Evolutionary conservation across 2,888 invertebrate species (phyloP).

Genomic region (Cephonodes hylas): DNA sequence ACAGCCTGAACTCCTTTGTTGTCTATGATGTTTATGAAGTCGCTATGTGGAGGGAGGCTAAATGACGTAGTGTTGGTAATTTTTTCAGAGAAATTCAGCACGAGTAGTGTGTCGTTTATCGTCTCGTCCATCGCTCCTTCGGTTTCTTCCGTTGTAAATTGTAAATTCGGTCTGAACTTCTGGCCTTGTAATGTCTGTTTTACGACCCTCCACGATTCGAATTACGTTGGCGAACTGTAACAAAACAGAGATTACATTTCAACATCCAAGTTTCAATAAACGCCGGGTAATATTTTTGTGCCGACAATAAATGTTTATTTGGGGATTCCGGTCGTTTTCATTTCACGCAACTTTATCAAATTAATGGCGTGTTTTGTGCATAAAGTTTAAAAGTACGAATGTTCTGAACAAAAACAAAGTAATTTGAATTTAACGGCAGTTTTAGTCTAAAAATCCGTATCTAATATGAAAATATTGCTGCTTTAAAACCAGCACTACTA

Average conservation of each 20-base stretch:
- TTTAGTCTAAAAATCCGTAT: too few species aligned
- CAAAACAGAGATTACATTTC: constrained; percentile 60
- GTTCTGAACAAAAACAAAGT: neutral
- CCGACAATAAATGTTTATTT: constrained; percentile 16
- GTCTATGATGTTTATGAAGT: constrained; percentile 81
- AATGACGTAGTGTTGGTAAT: constrained; percentile 43
- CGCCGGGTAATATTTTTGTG: constrained; percentile 7
- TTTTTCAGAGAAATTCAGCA: constrained; percentile 42
- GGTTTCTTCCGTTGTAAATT: constrained; percentile 44
- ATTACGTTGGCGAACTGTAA: constrained; percentile 64
- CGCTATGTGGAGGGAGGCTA: constrained; percentile 40
- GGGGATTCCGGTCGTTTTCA: constrained; percentile 8
- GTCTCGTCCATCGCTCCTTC: constrained; percentile 59
- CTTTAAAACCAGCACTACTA: too few species aligned
- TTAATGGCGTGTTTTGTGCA: neutral
- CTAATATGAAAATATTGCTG: too few species aligned
- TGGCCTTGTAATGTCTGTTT: constrained; percentile 51
- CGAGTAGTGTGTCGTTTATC: constrained; percentile 47
- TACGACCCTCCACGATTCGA: constrained; percentile 51
- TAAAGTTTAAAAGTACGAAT: neutral
- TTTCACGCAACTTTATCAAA: constrained; percentile 7
- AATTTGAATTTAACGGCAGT: too few species aligned
- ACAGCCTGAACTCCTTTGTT: constrained; percentile 85
- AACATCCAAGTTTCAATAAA: constrained; percentile 35
- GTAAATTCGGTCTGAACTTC: constrained; percentile 48